Evolutionary conservation across 2,888 invertebrate species (phyloP).

Genomic region (Drosophila melanocephala): DNA sequence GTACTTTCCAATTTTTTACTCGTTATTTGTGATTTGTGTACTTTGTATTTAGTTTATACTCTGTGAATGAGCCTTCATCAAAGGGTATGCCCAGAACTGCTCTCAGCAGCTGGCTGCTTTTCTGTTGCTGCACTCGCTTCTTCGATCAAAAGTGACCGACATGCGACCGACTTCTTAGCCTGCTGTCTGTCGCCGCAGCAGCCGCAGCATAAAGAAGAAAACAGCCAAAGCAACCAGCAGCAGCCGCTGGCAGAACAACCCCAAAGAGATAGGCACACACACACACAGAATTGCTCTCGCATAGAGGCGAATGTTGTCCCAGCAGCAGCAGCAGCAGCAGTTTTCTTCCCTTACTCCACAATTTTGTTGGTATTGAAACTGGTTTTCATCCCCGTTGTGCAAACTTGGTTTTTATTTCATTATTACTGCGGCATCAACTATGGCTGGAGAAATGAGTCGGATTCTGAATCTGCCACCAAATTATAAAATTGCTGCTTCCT

Average conservation of each 20-base stretch:
- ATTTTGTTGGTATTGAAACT: constrained; percentile 44
- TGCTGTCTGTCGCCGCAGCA: constrained; percentile 33
- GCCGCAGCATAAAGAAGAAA: constrained; percentile 8
- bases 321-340: constrained; percentile 41
- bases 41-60: neutral
- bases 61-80: neutral
- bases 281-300: constrained; percentile 32
- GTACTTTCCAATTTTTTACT: neutral
- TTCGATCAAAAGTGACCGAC: constrained; percentile 57
- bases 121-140: constrained; percentile 38
- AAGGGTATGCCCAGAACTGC: constrained; percentile 3
- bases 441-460: constrained; percentile 47
- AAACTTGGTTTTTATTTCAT: constrained; percentile 71
- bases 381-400: constrained; percentile 74
- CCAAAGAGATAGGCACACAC: constrained; percentile 38
- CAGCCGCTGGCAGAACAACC: constrained; percentile 44
- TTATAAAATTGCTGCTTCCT: constrained; percentile 14
- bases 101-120: constrained; percentile 15
- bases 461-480: constrained; percentile 27
- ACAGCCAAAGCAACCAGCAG: constrained; percentile 9
- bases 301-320: constrained; percentile 40
- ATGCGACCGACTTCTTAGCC: constrained; percentile 61
- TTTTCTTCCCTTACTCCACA: constrained; percentile 71
- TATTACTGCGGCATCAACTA: constrained; percentile 45
- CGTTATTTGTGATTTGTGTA: neutral